A percentile compares a stretch with the other conserved stretches of the same genome.
phyloP scores from a whole-genome alignment of 2,797 vertebrate genomes.

The Thalassophryne amazonica region DNA sequence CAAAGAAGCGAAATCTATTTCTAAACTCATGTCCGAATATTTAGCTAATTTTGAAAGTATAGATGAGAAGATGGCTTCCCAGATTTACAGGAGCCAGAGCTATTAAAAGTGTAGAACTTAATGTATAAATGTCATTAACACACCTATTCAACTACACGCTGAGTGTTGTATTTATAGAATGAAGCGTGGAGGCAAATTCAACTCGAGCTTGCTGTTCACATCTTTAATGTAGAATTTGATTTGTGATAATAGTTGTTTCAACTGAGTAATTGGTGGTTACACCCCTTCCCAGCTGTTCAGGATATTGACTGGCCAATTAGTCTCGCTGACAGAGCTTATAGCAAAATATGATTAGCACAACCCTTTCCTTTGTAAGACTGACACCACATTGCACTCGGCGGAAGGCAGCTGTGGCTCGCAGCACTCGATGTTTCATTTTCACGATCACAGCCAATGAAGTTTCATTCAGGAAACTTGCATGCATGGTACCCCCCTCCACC shows the following conservation, averaged over 20 bases:
- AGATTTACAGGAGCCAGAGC: no score
- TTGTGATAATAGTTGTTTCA: slow-evolving; percentile 38
- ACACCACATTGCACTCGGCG: slow-evolving; percentile 33
- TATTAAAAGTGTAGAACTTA: no score
- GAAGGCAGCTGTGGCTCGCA: slow-evolving; percentile 16
- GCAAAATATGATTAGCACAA: slow-evolving; percentile 33
- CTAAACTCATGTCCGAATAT: no score
- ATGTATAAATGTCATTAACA: no score
- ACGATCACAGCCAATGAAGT: not conserved
- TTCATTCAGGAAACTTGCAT: slow-evolving; percentile 7
- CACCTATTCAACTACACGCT: no score
- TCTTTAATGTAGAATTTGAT: slow-evolving; percentile 51
- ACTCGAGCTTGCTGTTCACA: slow-evolving; percentile 15
- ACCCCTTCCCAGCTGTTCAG: slow-evolving; percentile 33
- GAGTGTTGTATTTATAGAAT: not conserved
- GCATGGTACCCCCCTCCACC: slow-evolving; percentile 7
- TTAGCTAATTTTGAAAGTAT: no score
- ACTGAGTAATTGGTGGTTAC: slow-evolving; percentile 26
- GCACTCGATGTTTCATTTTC: slow-evolving; percentile 4
- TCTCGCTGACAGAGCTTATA: slow-evolving; percentile 28
- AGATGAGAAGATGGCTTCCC: no score
- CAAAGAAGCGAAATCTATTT: no score
- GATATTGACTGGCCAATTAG: slow-evolving; percentile 54
- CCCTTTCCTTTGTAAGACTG: slow-evolving; percentile 26
- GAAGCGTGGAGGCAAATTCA: slow-evolving; percentile 15